Conservation (phyloP, 2,113 vertebrate species). For the Paraplagusia blochii region DNA sequence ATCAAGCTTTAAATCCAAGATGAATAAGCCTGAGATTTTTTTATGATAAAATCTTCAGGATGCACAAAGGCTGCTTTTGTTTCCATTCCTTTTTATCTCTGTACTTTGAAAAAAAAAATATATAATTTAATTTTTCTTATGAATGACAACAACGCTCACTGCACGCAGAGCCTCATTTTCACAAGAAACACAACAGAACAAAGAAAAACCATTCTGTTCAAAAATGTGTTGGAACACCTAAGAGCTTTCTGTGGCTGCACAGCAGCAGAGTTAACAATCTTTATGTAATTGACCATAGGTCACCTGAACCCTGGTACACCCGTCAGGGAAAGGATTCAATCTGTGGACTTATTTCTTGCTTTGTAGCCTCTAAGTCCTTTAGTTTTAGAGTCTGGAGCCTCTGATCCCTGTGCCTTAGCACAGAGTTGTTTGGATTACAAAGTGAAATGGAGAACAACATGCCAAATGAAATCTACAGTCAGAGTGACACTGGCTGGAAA, state of each 20-base stretch:
- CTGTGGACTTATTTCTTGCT: slow-evolving; percentile 30
- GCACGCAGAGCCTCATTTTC: slow-evolving; percentile 29
- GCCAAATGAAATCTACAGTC: slow-evolving; percentile 34
- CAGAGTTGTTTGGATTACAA: slow-evolving; percentile 41
- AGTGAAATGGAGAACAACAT: slow-evolving; percentile 31
- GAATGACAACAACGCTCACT: slow-evolving; percentile 22
- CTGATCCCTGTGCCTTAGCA: slow-evolving; percentile 20
- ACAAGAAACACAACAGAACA: slow-evolving; percentile 11
- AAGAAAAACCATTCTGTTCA: slow-evolving; percentile 19
- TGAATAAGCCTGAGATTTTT: too few relatives aligned
- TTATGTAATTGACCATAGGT: slow-evolving; percentile 30
- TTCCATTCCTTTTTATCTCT: slow-evolving; percentile 19
- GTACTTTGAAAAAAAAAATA: not conserved
- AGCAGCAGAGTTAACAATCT: slow-evolving; percentile 51
- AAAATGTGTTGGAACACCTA: slow-evolving; percentile 31
- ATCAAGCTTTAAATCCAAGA: too few relatives aligned
- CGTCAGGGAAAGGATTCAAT: slow-evolving; percentile 32
- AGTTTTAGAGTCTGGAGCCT: slow-evolving; percentile 22
- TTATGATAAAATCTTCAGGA: slow-evolving; percentile 19
- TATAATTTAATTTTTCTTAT: slow-evolving; percentile 14
- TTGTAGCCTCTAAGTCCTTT: slow-evolving; percentile 25
- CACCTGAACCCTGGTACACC: slow-evolving; percentile 17
- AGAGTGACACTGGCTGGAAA: slow-evolving; percentile 20
- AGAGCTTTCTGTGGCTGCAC: slow-evolving; percentile 46
- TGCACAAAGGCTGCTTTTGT: slow-evolving; percentile 10